These are phyloP conservation scores for Lamellibrachia columna DNA, from an alignment of 2,888 invertebrate genomes.

Conservation along the genomic window DNA sequence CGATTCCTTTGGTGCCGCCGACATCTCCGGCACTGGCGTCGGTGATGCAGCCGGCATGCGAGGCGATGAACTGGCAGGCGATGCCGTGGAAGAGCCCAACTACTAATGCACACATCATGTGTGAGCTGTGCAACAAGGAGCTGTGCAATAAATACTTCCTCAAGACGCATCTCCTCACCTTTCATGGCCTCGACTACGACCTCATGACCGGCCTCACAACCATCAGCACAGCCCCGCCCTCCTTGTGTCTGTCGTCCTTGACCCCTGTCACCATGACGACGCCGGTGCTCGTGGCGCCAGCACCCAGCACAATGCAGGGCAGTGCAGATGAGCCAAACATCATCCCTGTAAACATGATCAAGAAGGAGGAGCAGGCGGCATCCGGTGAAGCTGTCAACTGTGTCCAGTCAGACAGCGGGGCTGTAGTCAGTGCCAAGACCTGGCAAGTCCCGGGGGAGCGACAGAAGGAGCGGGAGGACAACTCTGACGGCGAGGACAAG, in stretches of 20 bases:
- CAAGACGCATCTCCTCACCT: constrained; percentile 64
- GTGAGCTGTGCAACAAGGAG: constrained; percentile 65
- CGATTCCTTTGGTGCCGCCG: neutral
- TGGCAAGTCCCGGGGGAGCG: constrained; percentile 30
- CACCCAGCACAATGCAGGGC: neutral
- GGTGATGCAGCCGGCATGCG: neutral
- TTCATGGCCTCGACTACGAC: constrained; percentile 62
- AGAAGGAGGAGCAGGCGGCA: neutral
- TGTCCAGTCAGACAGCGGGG: neutral
- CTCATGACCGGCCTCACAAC: constrained; percentile 53
- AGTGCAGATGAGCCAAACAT: neutral
- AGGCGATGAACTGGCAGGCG: neutral
- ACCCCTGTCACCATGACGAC: constrained; percentile 21
- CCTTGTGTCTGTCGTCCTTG: neutral
- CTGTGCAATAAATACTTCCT: constrained; percentile 66
- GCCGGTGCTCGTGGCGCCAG: constrained; percentile 13
- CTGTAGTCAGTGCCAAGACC: constrained; percentile 27
- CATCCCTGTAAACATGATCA: constrained; percentile 22
- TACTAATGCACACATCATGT: constrained; percentile 57
- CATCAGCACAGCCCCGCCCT: constrained; percentile 43
- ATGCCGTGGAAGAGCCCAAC: constrained; percentile 59
- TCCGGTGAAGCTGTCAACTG: neutral
- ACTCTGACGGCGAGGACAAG: neutral
- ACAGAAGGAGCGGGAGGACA: neutral
- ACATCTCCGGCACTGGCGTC: neutral